phyloP scores from a whole-genome alignment of 2,797 vertebrate species.

The Poeciliopsis gracilis region DNA sequence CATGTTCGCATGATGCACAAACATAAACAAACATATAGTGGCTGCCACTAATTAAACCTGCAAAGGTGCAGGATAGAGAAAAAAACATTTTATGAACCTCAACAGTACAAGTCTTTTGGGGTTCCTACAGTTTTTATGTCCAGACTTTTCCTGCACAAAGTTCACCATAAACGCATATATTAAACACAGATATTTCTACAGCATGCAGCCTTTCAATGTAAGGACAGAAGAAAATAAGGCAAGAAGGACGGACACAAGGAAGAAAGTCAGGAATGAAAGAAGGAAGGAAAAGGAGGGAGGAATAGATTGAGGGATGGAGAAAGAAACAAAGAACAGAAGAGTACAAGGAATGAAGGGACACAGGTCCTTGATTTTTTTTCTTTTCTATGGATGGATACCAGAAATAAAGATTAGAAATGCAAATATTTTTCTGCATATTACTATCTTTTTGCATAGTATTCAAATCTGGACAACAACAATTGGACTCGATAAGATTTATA shows the following conservation, averaged over 20 bases:
- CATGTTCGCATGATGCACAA: constrained; percentile 5
- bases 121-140: background rate
- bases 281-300: background rate
- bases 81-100: constrained; percentile 30
- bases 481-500: background rate
- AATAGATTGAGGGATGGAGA: background rate
- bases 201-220: background rate
- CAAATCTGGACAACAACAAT: background rate
- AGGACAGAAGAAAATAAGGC: background rate
- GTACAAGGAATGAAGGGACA: background rate
- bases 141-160: background rate
- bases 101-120: constrained; percentile 7
- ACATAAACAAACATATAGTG: constrained; percentile 4
- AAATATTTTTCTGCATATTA: background rate
- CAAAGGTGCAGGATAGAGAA: constrained; percentile 30
- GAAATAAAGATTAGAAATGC: background rate
- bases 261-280: background rate
- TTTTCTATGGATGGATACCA: background rate
- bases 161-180: background rate
- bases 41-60: constrained; percentile 53
- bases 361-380: too few species aligned
- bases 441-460: background rate
- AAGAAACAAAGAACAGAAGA: background rate
- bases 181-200: background rate
- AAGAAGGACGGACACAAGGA: background rate